phyloP scores from a whole-genome alignment of 2,113 vertebrate species.

The Canis aureus region DNA sequence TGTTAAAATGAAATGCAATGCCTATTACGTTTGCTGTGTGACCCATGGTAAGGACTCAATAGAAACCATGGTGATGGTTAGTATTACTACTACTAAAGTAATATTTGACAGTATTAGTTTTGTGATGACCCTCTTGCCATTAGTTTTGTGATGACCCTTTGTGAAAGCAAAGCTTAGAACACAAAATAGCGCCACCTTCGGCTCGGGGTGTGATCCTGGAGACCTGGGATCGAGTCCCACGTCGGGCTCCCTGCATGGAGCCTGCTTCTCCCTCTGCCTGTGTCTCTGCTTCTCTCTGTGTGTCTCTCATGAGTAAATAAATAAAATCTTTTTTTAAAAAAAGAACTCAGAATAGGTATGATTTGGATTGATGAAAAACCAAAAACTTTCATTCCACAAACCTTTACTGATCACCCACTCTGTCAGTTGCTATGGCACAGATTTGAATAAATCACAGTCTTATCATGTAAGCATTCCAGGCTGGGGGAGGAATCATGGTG shows the following conservation, averaged over 20 bases:
- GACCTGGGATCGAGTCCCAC: too few relatives aligned
- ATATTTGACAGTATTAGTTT: not conserved
- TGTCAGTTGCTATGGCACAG: not conserved
- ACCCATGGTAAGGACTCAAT: not conserved
- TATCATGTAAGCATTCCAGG: not conserved
- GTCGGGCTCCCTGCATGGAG: too few relatives aligned
- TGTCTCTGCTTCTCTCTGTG: too few relatives aligned
- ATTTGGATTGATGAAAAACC: not conserved
- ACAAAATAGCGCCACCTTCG: not conserved
- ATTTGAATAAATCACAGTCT: not conserved
- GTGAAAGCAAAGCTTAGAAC: not conserved
- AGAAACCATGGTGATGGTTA: not conserved
- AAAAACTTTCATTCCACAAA: not conserved
- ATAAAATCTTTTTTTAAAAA: too few relatives aligned
- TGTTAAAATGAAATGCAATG: not conserved
- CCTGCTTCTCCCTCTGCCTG: too few relatives aligned
- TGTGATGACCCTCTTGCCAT: not conserved
- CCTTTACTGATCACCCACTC: not conserved
- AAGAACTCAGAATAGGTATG: not conserved
- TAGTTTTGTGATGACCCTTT: not conserved
- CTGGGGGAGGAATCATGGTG: not conserved
- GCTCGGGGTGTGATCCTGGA: too few relatives aligned
- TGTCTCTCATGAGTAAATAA: too few relatives aligned
- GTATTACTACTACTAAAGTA: not conserved
- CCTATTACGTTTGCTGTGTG: not conserved